These are phyloP conservation scores for Sinotaia quadrata DNA, from an alignment of 2,888 invertebrate species.

Conservation along the genomic window DNA sequence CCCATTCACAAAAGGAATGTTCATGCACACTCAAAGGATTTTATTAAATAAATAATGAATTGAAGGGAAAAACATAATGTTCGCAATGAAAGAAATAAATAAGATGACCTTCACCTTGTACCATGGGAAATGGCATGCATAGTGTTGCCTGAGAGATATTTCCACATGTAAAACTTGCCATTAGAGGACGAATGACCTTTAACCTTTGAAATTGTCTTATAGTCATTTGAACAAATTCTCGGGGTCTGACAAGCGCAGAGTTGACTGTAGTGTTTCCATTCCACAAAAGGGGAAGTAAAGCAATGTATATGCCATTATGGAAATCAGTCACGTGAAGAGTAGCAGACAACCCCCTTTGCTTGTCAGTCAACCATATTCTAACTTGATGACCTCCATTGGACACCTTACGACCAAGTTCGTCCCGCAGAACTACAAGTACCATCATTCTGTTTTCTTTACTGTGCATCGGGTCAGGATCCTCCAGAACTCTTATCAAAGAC, in stretches of 20 bases:
- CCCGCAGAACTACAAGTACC: not conserved
- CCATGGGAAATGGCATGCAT: not conserved
- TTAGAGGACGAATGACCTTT: not conserved
- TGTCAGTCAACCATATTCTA: not conserved
- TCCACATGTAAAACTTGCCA: not conserved
- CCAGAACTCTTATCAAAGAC: no score
- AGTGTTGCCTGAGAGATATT: not conserved
- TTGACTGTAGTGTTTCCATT: not conserved
- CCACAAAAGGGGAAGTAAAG: not conserved
- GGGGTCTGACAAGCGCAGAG: not conserved
- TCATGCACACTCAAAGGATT: no score
- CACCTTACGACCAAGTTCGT: not conserved
- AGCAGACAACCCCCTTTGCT: not conserved
- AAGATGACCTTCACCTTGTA: no score
- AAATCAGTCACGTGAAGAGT: not conserved
- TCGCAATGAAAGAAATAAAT: no score
- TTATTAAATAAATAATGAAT: no score
- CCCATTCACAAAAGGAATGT: no score
- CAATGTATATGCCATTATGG: not conserved
- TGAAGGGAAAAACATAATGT: no score
- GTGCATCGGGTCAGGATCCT: not conserved
- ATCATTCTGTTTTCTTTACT: not conserved
- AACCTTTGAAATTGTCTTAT: not conserved
- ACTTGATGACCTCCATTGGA: not conserved
- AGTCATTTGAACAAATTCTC: constrained; percentile 5